Conservation (phyloP, 2,888 invertebrate species). For the Taenaris catops region DNA sequence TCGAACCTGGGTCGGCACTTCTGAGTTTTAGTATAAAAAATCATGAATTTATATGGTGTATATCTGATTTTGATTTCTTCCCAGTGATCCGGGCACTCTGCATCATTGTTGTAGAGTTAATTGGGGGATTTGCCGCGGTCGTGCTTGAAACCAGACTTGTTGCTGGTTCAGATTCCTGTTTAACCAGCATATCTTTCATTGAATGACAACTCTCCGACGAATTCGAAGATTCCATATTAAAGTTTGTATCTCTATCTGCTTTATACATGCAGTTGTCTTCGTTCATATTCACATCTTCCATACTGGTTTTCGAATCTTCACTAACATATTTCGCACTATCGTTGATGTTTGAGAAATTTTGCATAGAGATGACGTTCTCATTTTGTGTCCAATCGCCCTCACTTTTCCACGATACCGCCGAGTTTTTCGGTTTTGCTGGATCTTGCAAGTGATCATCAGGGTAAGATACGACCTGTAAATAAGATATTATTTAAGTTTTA, state of each 20-base stretch:
- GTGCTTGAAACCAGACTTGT: slow-evolving; percentile 52
- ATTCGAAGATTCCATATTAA: slow-evolving; percentile 72
- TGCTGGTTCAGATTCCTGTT: slow-evolving; percentile 51
- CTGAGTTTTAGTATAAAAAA: no score
- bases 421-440: slow-evolving; percentile 67
- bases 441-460: slow-evolving; percentile 68
- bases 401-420: slow-evolving; percentile 65
- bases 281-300: slow-evolving; percentile 67
- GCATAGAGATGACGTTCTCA: slow-evolving; percentile 59
- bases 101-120: slow-evolving; percentile 49
- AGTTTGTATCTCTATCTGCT: slow-evolving; percentile 68
- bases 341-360: slow-evolving; percentile 54
- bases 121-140: slow-evolving; percentile 40
- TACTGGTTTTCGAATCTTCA: slow-evolving; percentile 69
- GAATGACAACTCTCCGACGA: slow-evolving; percentile 73
- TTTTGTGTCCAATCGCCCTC: slow-evolving; percentile 60
- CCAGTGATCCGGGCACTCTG: slow-evolving; percentile 46
- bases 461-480: slow-evolving; percentile 61
- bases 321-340: slow-evolving; percentile 63
- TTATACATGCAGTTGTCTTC: slow-evolving; percentile 71
- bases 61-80: slow-evolving; percentile 60
- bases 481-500: neutral
- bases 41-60: no score
- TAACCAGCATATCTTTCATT: slow-evolving; percentile 56
- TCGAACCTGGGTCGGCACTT: no score